Conservation (phyloP, 37 sponge, comb jelly and placozoan genomes). For the Halichondria panicea region DNA sequence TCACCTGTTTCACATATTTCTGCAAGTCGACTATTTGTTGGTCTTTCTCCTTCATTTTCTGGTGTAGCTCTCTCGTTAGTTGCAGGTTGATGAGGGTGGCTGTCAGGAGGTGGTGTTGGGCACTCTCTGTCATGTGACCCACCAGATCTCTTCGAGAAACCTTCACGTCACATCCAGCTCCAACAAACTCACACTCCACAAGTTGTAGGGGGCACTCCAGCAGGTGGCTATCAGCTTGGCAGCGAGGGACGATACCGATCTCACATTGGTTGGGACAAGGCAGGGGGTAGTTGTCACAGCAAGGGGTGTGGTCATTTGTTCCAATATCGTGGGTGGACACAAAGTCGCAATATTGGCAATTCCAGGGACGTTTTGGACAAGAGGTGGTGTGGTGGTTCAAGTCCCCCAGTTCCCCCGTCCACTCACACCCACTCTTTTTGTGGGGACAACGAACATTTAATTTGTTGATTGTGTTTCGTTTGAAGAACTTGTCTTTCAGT, state of each 20-base stretch:
- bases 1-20: too few relatives aligned
- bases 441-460: slow-evolving; percentile 25
- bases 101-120: slow-evolving; percentile 7
- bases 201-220: slow-evolving; percentile 28
- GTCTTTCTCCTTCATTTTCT: too few relatives aligned
- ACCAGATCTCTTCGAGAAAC: slow-evolving; percentile 5
- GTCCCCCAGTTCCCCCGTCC: slow-evolving; percentile 27
- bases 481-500: slow-evolving; percentile 23
- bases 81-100: neutral
- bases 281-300: slow-evolving; percentile 15
- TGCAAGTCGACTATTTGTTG: too few relatives aligned
- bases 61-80: slow-evolving; percentile 7
- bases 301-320: slow-evolving; percentile 1
- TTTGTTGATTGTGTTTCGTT: slow-evolving; percentile 12
- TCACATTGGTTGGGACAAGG: slow-evolving; percentile 31
- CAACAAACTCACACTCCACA: slow-evolving; percentile 31
- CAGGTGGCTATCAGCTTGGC: slow-evolving; percentile 17
- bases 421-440: slow-evolving; percentile 30
- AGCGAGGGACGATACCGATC: slow-evolving; percentile 4
- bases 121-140: slow-evolving; percentile 16
- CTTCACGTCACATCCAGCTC: slow-evolving; percentile 20
- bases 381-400: slow-evolving; percentile 7
- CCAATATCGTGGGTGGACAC: slow-evolving; percentile 2
- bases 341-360: slow-evolving; percentile 23
- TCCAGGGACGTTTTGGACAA: slow-evolving; percentile 22